Percentiles rank a stretch among this genome's conserved stretches.
Conservation (phyloP, 2,888 invertebrate species). For the Callosobruchus maculatus region DNA sequence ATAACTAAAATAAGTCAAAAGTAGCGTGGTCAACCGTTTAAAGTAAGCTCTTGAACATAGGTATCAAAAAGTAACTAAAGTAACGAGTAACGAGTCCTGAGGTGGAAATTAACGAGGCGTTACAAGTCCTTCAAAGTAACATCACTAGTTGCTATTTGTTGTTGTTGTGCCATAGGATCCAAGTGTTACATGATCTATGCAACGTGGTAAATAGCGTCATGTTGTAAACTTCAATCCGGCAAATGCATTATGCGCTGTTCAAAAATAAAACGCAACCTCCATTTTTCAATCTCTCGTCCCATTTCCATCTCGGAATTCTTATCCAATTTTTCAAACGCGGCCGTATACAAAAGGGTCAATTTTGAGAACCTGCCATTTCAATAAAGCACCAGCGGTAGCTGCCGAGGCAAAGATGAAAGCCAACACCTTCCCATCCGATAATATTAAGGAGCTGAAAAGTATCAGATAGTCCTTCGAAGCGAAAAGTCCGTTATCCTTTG, state of each 20-base stretch:
- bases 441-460: constrained; percentile 21
- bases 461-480: constrained; percentile 21
- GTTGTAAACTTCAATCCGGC: neutral
- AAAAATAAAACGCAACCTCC: neutral
- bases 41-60: no score
- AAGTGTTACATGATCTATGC: no score
- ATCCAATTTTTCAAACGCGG: neutral
- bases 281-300: neutral
- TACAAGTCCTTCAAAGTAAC: no score
- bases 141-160: no score
- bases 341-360: neutral
- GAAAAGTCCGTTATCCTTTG: constrained; percentile 34
- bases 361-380: neutral
- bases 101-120: no score
- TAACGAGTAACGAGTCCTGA: no score
- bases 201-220: no score
- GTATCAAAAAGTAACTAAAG: no score
- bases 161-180: no score
- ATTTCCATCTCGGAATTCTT: neutral
- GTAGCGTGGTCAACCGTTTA: no score
- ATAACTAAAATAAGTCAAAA: no score
- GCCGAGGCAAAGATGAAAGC: constrained; percentile 5
- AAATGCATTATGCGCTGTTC: neutral
- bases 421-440: constrained; percentile 18
- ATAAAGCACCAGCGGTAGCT: neutral